Evolutionary conservation across 2,888 invertebrate species (phyloP).

Genomic region (Boloria selene): DNA sequence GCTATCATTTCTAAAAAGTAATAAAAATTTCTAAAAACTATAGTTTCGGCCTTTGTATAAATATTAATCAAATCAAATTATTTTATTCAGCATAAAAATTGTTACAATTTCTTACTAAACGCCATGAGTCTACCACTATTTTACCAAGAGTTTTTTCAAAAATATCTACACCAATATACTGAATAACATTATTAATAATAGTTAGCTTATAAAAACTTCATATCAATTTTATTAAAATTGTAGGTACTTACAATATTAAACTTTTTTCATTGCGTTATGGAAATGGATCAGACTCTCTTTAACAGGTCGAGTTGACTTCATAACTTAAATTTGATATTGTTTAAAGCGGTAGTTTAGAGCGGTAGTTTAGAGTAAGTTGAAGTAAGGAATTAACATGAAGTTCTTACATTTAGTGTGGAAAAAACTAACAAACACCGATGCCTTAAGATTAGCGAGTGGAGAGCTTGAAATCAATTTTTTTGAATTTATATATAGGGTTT

Average conservation of each 20-base stretch:
- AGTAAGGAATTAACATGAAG: conserved; percentile 48
- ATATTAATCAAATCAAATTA: too few relatives aligned
- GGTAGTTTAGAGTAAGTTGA: not conserved
- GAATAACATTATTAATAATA: too few relatives aligned
- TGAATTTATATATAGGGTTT: conserved; percentile 61
- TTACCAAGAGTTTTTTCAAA: too few relatives aligned
- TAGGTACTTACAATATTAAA: not conserved
- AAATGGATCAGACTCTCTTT: conserved; percentile 24
- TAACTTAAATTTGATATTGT: conserved; percentile 5
- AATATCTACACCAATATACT: too few relatives aligned
- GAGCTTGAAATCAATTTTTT: conserved; percentile 62
- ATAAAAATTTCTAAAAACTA: too few relatives aligned
- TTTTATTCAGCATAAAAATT: too few relatives aligned
- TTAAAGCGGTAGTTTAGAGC: not conserved
- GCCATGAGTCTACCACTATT: too few relatives aligned
- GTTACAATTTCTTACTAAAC: too few relatives aligned
- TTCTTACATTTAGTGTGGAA: conserved; percentile 50
- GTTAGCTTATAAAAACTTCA: too few relatives aligned
- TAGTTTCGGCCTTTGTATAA: too few relatives aligned
- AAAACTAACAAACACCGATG: conserved; percentile 58
- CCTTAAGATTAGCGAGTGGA: conserved; percentile 61
- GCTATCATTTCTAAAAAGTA: too few relatives aligned
- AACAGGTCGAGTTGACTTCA: conserved; percentile 12
- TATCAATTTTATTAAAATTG: not conserved
- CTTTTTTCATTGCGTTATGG: conserved; percentile 6